Evolutionary conservation across 2,888 invertebrate genomes (phyloP), one percentile per base, ranked within the genome.

Genomic region (Coremacera marginata): DNA sequence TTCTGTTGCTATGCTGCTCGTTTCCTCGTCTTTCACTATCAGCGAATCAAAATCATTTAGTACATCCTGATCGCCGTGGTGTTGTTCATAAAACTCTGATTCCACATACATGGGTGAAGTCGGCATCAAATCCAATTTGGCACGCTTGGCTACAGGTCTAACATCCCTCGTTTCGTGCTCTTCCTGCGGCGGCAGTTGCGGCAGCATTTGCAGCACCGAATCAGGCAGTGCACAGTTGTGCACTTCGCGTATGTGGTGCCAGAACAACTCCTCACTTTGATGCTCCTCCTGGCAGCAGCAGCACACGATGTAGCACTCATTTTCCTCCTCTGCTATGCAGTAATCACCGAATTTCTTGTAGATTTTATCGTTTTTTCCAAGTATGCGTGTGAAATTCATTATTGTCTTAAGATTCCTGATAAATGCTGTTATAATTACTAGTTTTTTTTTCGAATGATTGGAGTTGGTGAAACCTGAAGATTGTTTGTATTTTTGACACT

Each of bases 321-420:
- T 77, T 44, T 67, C 71, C 3, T 70, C 49, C 34, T 80, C 80
- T 16, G 73, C 52, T 31, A 77, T 78, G 60, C 80, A 80, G 52
- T 78, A 80, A 51, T 80, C 80, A 11, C 77, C 80, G 55, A 77
- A 77, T 52, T 80, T 80, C 27, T 71, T 75, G 62, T 80, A 80
- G 9, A 80, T 73, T 70, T 74, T 77, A 68, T 80, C 75, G 70
- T 77, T 77, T 76, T 75, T 68, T 19, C 80, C 80, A 5, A 80
- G 67, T 11, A 80, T 73, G 5, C 80, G 78, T 31, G 68, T 71
- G 37, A 75, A 78, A 60, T 75, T 78, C 78, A 80, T 79, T 25
- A 25, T 27, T 22, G 2, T 25, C 3, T 19, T 22, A 9, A 55
- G 19, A 9, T 19, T 11, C 31, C 31, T 62, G 3, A 31, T 62